Conservation (phyloP, 2,113 vertebrate genomes). For the human (Homo sapiens) region DNA sequence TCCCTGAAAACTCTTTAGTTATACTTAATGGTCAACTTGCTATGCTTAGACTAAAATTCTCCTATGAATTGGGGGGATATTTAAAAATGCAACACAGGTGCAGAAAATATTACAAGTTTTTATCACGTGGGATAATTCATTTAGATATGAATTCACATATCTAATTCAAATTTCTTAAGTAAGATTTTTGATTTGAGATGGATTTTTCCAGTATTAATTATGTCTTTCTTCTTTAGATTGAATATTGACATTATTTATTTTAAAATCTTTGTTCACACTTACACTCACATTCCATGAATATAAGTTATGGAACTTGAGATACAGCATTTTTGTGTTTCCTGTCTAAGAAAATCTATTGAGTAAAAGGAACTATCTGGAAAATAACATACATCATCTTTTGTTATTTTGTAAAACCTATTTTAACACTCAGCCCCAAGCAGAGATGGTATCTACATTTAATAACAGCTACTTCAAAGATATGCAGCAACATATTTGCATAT, state of each 20-base stretch:
- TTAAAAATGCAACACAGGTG: background rate
- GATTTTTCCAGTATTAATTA: constrained; percentile 57
- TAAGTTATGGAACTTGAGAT: constrained; percentile 67
- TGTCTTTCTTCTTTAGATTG: constrained; percentile 11
- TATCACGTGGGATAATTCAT: background rate
- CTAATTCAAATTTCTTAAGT: constrained; percentile 44
- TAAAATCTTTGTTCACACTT: constrained; percentile 61
- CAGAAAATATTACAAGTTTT: background rate
- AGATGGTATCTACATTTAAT: constrained; percentile 83
- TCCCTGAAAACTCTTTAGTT: background rate
- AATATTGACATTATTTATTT: constrained; percentile 25
- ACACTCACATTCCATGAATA: constrained; percentile 36
- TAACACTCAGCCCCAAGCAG: constrained; percentile 72
- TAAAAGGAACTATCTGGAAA: constrained; percentile 80
- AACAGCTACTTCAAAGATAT: constrained; percentile 84
- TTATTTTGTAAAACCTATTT: constrained; percentile 75
- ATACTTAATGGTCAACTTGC: background rate
- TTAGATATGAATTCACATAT: background rate
- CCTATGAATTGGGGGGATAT: background rate
- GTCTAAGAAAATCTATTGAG: constrained; percentile 77
- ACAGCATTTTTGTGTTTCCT: constrained; percentile 67
- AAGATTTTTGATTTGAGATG: constrained; percentile 6
- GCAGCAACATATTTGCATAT: constrained; percentile 82
- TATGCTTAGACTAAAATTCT: background rate
- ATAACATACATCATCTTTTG: constrained; percentile 75